A percentile compares a stretch with the other conserved stretches of the same genome.
Evolutionary conservation across 1,140 invertebrate species (phyloP).

Genomic region (Drosophila nannoptera): DNA sequence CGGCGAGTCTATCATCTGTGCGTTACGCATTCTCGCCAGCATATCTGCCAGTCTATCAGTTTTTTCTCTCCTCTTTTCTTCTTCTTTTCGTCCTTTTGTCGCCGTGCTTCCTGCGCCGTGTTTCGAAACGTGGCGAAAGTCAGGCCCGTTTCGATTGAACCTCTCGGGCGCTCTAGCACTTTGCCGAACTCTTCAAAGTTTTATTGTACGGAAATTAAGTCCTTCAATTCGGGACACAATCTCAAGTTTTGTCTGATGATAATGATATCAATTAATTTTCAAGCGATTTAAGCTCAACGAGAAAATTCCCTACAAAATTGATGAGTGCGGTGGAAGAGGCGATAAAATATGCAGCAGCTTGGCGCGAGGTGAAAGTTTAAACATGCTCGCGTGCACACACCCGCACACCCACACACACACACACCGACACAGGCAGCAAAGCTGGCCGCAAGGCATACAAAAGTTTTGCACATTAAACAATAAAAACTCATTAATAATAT

Average conservation of each 20-base stretch:
- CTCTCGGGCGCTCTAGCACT: background rate
- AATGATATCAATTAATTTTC: slow-evolving; percentile 44
- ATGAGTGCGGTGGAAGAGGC: slow-evolving; percentile 45
- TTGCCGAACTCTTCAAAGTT: slow-evolving; percentile 6
- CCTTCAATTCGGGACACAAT: slow-evolving; percentile 1
- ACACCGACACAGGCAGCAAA: slow-evolving; percentile 9
- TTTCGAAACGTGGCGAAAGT: background rate
- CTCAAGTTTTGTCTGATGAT: slow-evolving; percentile 8
- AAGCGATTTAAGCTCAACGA: slow-evolving; percentile 33
- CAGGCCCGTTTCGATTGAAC: background rate
- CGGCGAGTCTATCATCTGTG: too few relatives aligned
- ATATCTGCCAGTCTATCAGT: slow-evolving; percentile 2
- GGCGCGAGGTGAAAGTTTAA: slow-evolving; percentile 28
- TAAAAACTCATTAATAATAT: slow-evolving; percentile 78
- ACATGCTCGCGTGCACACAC: background rate
- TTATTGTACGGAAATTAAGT: slow-evolving; percentile 19
- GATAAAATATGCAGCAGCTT: slow-evolving; percentile 62
- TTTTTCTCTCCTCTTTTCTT: too few relatives aligned
- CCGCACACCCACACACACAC: background rate
- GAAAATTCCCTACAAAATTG: slow-evolving; percentile 27
- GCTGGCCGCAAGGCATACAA: slow-evolving; percentile 47
- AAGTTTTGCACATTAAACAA: slow-evolving; percentile 66
- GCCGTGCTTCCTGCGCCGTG: background rate
- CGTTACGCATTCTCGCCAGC: background rate
- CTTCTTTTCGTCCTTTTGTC: too few relatives aligned